Percentiles rank a stretch among this genome's conserved stretches.
Evolutionary conservation across 1,140 invertebrate species (phyloP).

Genomic region (Macrosteles quadrilineatus): DNA sequence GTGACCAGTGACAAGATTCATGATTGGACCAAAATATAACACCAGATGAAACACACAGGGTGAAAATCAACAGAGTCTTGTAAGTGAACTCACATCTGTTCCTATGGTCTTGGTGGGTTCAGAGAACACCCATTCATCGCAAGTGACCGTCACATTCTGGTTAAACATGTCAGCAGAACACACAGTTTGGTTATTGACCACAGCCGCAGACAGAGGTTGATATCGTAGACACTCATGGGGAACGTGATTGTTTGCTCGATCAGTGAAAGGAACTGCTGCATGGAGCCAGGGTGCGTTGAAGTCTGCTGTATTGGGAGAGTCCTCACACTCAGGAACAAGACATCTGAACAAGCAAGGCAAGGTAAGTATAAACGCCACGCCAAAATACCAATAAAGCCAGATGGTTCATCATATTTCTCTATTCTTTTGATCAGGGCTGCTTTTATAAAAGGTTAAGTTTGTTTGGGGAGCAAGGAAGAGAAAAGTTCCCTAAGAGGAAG

Average conservation of each 20-base stretch:
- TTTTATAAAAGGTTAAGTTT: no score
- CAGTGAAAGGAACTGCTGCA: background rate
- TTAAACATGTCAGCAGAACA: background rate
- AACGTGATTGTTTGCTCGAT: background rate
- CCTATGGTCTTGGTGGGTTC: background rate
- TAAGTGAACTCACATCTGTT: slow-evolving; percentile 6
- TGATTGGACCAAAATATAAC: no score
- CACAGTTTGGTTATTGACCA: background rate
- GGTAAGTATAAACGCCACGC: background rate
- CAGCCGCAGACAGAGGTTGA: background rate
- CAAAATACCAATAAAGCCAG: no score
- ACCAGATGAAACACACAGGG: no score
- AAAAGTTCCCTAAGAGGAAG: no score
- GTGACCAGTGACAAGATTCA: no score
- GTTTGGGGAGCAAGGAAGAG: no score
- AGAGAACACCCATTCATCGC: background rate
- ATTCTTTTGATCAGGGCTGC: no score
- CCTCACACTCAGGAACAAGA: background rate
- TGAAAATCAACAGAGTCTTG: no score
- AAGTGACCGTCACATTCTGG: background rate
- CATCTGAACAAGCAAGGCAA: background rate
- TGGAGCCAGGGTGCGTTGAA: background rate
- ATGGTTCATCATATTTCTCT: no score
- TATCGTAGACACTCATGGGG: background rate
- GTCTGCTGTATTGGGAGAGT: background rate